These are phyloP conservation scores for Zaprionus bogoriensis DNA, from an alignment of 2,888 invertebrate genomes.

Conservation along the genomic window DNA sequence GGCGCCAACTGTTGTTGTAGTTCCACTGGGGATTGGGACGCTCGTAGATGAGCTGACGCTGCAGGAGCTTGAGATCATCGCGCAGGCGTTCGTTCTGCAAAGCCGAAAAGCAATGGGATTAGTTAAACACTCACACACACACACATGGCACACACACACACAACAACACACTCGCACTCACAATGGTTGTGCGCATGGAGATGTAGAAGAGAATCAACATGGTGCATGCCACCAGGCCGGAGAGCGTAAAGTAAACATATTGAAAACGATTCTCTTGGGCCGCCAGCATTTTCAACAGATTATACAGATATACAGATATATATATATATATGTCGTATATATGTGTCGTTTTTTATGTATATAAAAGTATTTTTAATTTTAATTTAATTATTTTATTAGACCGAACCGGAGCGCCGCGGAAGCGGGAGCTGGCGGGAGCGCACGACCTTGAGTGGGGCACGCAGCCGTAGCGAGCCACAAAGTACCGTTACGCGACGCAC, in stretches of 20 bases:
- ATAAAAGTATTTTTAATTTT: constrained; percentile 1
- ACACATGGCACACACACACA: constrained; percentile 1
- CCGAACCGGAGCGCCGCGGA: no score
- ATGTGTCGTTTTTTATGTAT: background rate
- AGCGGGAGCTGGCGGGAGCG: background rate
- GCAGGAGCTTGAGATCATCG: constrained; percentile 68
- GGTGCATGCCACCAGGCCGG: constrained; percentile 78
- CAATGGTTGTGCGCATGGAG: constrained; percentile 75
- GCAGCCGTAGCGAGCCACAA: constrained; percentile 34
- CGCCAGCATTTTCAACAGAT: constrained; percentile 50
- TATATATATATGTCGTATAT: constrained; percentile 6
- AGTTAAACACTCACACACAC: background rate
- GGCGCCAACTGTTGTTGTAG: constrained; percentile 80
- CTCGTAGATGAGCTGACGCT: constrained; percentile 66
- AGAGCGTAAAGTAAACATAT: constrained; percentile 79
- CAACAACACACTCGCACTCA: constrained; percentile 62
- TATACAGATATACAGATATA: constrained; percentile 2
- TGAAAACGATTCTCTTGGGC: constrained; percentile 76
- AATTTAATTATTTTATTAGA: constrained; percentile 39
- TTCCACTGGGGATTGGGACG: constrained; percentile 75
- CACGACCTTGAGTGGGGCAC: constrained; percentile 50
- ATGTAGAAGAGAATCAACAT: constrained; percentile 78
- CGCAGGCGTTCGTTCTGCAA: constrained; percentile 73
- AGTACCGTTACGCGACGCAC: background rate
- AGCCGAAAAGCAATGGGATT: background rate